A percentile compares a stretch with the other conserved stretches of the same genome.
Evolutionary conservation across 2,888 invertebrate genomes (phyloP).

Genomic region (Neoascia interrupta): DNA sequence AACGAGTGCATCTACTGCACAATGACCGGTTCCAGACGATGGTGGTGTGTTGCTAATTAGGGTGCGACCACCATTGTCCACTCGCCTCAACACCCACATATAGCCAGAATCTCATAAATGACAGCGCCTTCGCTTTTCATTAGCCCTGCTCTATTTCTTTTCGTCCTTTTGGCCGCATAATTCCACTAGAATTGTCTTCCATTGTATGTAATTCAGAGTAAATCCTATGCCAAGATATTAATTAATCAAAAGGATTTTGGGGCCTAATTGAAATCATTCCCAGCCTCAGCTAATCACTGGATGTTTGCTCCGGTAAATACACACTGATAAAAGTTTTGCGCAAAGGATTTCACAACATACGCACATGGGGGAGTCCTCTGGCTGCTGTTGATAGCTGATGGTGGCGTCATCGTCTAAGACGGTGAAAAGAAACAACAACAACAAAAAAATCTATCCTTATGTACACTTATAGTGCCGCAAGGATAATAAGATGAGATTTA

Average conservation of each 20-base stretch:
- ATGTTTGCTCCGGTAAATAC: slow-evolving; percentile 64
- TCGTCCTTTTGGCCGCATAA: slow-evolving; percentile 28
- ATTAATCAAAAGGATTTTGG: slow-evolving; percentile 69
- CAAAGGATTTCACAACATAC: slow-evolving; percentile 33
- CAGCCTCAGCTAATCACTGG: slow-evolving; percentile 63
- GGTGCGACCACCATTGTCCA: no score
- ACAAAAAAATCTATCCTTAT: slow-evolving; percentile 59
- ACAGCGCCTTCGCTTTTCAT: slow-evolving; percentile 39
- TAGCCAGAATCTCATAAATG: no score
- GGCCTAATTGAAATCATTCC: slow-evolving; percentile 67
- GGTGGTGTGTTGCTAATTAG: slow-evolving; percentile 29
- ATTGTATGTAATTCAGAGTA: slow-evolving; percentile 54
- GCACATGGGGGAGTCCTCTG: no score
- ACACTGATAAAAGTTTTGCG: slow-evolving; percentile 50
- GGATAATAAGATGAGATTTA: slow-evolving; percentile 68
- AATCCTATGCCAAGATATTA: slow-evolving; percentile 66
- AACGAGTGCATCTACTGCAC: slow-evolving; percentile 43
- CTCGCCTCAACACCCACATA: no score
- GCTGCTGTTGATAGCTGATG: not conserved
- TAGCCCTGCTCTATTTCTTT: slow-evolving; percentile 34
- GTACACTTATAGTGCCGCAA: slow-evolving; percentile 66
- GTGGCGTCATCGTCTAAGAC: slow-evolving; percentile 46
- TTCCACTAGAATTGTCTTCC: slow-evolving; percentile 46
- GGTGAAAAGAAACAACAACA: no score
- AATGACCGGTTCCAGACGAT: not conserved